Percentiles rank a stretch among this genome's conserved stretches.
Evolutionary conservation across 35 echinoderm and acorn worm species (phyloP).

Genomic region (Ophioderma brevispina): DNA sequence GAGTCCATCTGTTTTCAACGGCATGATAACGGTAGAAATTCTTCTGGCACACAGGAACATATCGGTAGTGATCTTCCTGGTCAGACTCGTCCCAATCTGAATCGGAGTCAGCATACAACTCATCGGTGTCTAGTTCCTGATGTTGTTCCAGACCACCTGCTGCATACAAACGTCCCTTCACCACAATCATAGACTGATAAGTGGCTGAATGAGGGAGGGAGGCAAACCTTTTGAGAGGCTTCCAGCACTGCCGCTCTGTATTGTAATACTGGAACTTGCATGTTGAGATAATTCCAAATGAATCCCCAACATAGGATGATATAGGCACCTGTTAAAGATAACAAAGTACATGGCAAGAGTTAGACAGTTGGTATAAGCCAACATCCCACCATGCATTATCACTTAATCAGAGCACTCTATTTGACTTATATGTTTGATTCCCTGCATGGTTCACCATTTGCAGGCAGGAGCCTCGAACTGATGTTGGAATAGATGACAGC

Average conservation of each 20-base stretch:
- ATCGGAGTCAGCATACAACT: background rate
- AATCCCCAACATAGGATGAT: background rate
- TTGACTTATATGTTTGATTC: too few species aligned
- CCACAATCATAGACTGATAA: background rate
- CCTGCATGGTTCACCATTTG: too few species aligned
- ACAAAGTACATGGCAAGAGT: too few species aligned
- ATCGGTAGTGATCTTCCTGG: background rate
- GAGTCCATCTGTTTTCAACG: background rate
- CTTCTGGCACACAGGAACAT: background rate
- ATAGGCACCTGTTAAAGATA: background rate
- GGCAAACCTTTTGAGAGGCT: background rate
- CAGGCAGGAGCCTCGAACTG: too few species aligned
- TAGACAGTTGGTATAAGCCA: too few species aligned
- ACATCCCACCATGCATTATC: too few species aligned
- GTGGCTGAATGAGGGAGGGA: background rate
- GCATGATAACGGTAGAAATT: background rate
- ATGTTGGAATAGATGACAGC: too few species aligned
- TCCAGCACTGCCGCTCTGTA: background rate
- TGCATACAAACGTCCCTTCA: background rate
- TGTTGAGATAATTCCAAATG: background rate
- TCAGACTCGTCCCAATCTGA: background rate
- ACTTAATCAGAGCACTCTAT: too few species aligned
- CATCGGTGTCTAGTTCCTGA: background rate
- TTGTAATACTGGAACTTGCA: background rate
- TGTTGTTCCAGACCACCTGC: background rate